Base-by-base conservation (phyloP, 2,113 vertebrate genomes). In the Perccottus glenii region DNA sequence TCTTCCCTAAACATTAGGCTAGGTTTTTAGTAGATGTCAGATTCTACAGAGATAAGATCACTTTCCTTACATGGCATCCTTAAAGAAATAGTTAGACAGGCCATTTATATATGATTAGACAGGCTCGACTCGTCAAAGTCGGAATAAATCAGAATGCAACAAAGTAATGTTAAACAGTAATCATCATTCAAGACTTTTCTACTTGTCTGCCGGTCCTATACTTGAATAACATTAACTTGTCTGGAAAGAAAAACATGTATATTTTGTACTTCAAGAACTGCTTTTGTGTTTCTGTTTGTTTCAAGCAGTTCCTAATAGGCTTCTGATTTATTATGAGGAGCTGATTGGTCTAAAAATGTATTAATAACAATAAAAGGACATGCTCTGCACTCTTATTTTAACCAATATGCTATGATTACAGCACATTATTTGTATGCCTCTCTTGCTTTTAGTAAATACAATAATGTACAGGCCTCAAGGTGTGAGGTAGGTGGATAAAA, bases 101-200 rank as follows among this genome's bases (percentile, higher is more conserved):
- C 53, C 35, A 82, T 89, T 87, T 89, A 67, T 75, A 86, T 89
- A 75, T 81, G 48, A 75, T 74, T 71, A 56, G 66, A 67, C 67
- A 15, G 70, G 69, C 62, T 58, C 42, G 60, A 67, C 70, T 70
- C 55, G 70, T 70, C 65, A 64, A 63, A 27, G 19, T 27, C 19
- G 3, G 19, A 27, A 2, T 40, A 3, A 70, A 35, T 71, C 6
- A 1, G 48, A 43, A 63, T 67, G 38, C 49, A 71, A 64, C 65
- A 66, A 57, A 57, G 44, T 11, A 5, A 46, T 12, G 1, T 68
- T 48, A 73, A 78, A 73, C 43, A 62, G 43, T 15, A 14, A 38
- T 48, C 60, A 76, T 77, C 52, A 46, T 74, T 83, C 44, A 73
- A 67, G 45, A 9, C 19, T 46, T 32, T 48, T 55, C 63, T 45